These are phyloP conservation scores for Pharmacophagus antenor DNA, from an alignment of 2,888 invertebrate species.

Conservation along the genomic window DNA sequence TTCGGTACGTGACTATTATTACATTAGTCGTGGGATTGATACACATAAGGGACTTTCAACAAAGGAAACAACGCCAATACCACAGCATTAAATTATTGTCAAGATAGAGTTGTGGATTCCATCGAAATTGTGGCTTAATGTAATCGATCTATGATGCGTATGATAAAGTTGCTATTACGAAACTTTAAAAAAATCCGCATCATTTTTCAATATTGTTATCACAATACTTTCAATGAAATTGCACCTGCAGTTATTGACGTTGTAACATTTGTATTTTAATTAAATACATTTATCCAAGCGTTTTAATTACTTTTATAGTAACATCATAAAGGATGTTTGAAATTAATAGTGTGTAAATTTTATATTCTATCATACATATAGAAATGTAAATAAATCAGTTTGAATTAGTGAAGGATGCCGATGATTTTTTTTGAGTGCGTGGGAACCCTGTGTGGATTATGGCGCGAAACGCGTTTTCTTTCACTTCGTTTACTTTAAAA, in stretches of 20 bases:
- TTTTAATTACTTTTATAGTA: constrained; percentile 2
- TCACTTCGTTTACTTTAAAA: constrained; percentile 37
- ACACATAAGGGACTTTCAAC: too few species aligned
- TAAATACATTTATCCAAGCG: background rate
- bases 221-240: background rate
- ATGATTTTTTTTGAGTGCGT: constrained; percentile 35
- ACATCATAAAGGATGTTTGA: constrained; percentile 7
- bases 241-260: background rate
- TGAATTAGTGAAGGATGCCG: constrained; percentile 32
- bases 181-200: background rate
- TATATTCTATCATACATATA: constrained; percentile 6
- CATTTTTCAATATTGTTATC: background rate
- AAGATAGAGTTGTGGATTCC: too few species aligned
- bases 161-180: too few species aligned
- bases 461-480: constrained; percentile 31
- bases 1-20: background rate
- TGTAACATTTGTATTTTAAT: background rate
- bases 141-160: too few species aligned
- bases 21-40: background rate
- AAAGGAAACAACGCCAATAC: too few species aligned
- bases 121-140: too few species aligned
- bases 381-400: constrained; percentile 23
- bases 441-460: constrained; percentile 34
- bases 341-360: constrained; percentile 22
- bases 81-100: too few species aligned